Evolutionary conservation across 1,140 invertebrate genomes (phyloP).

Genomic region (Polypedilum vanderplanki): DNA sequence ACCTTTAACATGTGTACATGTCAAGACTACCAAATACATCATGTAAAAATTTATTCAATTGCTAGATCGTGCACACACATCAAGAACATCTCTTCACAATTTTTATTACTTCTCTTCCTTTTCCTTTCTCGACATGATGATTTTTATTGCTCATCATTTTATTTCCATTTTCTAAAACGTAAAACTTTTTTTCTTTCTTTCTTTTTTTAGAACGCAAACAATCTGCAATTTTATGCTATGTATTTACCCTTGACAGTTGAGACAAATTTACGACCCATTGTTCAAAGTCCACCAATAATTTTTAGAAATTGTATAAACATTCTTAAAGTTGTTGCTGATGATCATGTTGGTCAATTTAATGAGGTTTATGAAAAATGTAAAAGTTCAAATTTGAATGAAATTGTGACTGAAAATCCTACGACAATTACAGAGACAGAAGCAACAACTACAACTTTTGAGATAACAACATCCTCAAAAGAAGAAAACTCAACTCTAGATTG

Average conservation of each 20-base stretch:
- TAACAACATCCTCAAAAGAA: not conserved
- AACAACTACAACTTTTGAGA: not conserved
- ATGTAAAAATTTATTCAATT: too few relatives aligned
- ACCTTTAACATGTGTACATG: too few relatives aligned
- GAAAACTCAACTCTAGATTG: not conserved
- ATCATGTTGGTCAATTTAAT: not conserved
- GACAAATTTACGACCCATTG: conserved; percentile 2
- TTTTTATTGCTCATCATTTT: too few relatives aligned
- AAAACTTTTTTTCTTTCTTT: too few relatives aligned
- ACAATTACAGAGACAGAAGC: not conserved
- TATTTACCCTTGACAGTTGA: not conserved
- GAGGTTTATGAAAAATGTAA: not conserved
- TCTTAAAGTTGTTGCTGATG: not conserved
- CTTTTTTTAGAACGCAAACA: not conserved
- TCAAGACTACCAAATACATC: too few relatives aligned
- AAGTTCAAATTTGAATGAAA: not conserved
- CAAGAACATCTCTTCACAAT: too few relatives aligned
- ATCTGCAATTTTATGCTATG: conserved; percentile 5
- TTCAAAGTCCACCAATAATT: not conserved
- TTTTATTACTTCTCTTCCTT: too few relatives aligned
- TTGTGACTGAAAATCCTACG: not conserved
- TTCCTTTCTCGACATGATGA: too few relatives aligned
- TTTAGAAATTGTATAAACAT: not conserved
- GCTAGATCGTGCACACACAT: too few relatives aligned
- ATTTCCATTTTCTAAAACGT: too few relatives aligned